These are phyloP conservation scores for Oeneis ivallda DNA, from an alignment of 2,888 invertebrate genomes.

Conservation along the genomic window DNA sequence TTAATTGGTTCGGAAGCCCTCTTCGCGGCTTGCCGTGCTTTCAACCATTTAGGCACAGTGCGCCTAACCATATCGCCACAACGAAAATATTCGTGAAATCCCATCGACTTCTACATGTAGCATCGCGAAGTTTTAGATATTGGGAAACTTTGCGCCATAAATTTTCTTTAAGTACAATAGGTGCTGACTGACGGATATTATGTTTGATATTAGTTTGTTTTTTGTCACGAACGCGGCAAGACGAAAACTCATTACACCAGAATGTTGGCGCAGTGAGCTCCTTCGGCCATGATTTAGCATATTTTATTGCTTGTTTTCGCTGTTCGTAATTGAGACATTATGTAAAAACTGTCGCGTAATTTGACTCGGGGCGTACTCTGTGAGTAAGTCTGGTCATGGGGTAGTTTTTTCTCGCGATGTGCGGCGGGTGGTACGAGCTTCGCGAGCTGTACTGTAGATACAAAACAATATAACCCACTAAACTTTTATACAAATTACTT, in stretches of 20 bases:
- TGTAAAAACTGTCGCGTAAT: conserved; percentile 37
- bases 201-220: conserved; percentile 48
- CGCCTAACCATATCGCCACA: conserved; percentile 79
- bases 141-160: conserved; percentile 54
- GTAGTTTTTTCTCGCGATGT: conserved; percentile 70
- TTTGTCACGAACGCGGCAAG: conserved; percentile 53
- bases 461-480: conserved; percentile 54
- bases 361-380: conserved; percentile 42
- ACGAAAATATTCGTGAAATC: conserved; percentile 73
- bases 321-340: conserved; percentile 38
- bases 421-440: conserved; percentile 70
- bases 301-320: conserved; percentile 24
- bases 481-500: conserved; percentile 79
- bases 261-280: conserved; percentile 18
- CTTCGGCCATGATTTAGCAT: conserved; percentile 26
- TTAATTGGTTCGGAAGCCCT: conserved; percentile 80
- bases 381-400: conserved; percentile 66
- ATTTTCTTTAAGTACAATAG: conserved; percentile 58
- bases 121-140: conserved; percentile 53
- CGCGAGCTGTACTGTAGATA: conserved; percentile 51
- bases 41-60: conserved; percentile 69
- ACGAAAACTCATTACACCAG: conserved; percentile 42
- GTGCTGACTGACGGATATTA: conserved; percentile 60
- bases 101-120: conserved; percentile 60
- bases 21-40: conserved; percentile 75